Conservation (phyloP, 35 echinoderm and acorn worm genomes). For the Anneissia japonica region DNA sequence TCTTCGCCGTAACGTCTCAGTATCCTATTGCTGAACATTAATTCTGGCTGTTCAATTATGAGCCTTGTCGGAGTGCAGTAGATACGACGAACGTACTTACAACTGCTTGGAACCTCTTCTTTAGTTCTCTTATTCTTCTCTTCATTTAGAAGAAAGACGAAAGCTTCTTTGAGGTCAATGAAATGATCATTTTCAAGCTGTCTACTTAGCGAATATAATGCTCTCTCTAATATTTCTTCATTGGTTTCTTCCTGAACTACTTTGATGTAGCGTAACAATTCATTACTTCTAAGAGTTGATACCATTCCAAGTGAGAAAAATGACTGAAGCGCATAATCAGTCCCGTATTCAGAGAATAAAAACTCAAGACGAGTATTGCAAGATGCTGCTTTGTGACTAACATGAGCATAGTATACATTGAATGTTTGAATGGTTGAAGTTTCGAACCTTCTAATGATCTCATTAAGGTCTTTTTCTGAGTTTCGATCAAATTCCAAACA, state of each 20-base stretch:
- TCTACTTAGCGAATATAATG: background rate
- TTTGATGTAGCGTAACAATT: background rate
- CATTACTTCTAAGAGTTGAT: background rate
- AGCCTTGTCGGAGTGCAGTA: background rate
- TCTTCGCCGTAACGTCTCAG: conserved; percentile 9
- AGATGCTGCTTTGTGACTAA: background rate
- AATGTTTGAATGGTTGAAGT: background rate
- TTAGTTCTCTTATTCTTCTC: background rate
- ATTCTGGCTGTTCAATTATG: background rate
- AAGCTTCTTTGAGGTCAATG: background rate
- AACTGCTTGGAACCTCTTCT: background rate
- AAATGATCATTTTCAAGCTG: conserved; percentile 6
- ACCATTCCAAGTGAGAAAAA: background rate
- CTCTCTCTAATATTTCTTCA: background rate
- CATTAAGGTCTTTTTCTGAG: background rate
- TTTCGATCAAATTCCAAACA: background rate
- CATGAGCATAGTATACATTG: background rate
- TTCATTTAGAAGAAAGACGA: background rate
- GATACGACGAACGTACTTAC: conserved; percentile 1
- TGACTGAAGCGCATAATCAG: conserved; percentile 1
- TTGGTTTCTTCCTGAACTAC: background rate
- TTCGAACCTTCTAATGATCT: background rate
- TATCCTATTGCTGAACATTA: conserved; percentile 3
- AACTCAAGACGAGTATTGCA: background rate
- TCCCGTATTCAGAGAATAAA: background rate